Conservation (phyloP, 23 tunicate genomes). For the Botrylloides violaceus region DNA sequence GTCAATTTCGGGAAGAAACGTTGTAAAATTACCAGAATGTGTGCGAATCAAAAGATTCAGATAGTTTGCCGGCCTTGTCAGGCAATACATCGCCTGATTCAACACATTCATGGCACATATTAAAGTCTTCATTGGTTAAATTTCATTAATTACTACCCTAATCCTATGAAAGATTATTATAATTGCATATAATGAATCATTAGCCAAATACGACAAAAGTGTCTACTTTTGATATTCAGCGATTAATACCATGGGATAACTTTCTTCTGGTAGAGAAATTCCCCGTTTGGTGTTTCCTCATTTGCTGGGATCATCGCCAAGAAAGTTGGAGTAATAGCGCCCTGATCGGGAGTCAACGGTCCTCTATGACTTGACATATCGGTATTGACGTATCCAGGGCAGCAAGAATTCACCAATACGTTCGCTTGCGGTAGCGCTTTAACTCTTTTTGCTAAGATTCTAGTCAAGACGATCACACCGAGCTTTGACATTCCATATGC, state of each 20-base stretch:
- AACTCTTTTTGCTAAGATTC: conserved; percentile 47
- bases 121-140: no score
- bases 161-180: no score
- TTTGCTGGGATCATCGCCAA: conserved; percentile 69
- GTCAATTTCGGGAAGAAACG: no score
- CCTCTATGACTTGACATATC: conserved; percentile 89
- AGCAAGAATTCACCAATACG: conserved; percentile 73
- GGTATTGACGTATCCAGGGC: conserved; percentile 87
- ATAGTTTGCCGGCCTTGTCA: no score
- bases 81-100: no score
- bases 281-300: conserved; percentile 67
- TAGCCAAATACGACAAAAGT: no score
- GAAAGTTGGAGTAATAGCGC: conserved; percentile 73
- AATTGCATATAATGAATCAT: no score
- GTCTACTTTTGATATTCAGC: no score
- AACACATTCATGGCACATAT: no score
- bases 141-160: no score
- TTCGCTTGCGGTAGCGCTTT: conserved; percentile 42
- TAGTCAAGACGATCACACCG: conserved; percentile 64
- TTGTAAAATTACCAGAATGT: no score
- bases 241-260: conserved; percentile 47
- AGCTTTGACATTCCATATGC: conserved; percentile 80
- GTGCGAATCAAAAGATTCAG: no score
- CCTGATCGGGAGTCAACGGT: conserved; percentile 70
- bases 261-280: conserved; percentile 48